phyloP scores from a whole-genome alignment of 2,797 vertebrate species.

The Megalops cyprinoides region DNA sequence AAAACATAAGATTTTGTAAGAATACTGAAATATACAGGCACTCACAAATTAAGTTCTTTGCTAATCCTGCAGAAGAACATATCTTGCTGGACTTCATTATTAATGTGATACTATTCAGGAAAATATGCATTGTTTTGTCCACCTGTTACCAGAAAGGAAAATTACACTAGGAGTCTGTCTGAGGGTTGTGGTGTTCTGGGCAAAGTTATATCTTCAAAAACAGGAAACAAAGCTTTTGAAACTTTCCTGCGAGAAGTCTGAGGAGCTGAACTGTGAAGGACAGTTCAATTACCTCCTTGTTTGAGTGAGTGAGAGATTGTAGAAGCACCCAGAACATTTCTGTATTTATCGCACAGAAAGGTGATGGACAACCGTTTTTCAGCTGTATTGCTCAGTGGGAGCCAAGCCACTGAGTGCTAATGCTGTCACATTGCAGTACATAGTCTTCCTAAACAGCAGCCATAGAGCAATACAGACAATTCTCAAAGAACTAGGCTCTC shows the following conservation, averaged over 20 bases:
- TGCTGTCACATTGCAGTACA: background rate
- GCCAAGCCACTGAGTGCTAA: background rate
- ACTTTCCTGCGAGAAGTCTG: background rate
- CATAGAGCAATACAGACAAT: background rate
- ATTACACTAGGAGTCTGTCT: background rate
- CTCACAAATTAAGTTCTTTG: constrained; percentile 5
- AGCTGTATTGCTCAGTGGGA: background rate
- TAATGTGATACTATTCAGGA: background rate
- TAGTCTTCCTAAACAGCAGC: background rate
- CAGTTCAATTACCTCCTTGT: background rate
- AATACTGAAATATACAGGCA: constrained; percentile 21
- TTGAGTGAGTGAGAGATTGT: background rate
- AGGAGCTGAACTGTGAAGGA: constrained; percentile 2
- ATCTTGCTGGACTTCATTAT: background rate
- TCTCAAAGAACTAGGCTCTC: background rate
- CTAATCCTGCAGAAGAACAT: background rate
- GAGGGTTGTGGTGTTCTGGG: background rate
- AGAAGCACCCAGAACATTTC: background rate
- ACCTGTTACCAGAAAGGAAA: background rate
- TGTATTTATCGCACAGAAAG: background rate
- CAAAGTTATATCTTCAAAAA: no score
- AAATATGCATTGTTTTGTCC: background rate
- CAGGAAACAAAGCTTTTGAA: no score
- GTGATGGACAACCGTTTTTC: background rate
- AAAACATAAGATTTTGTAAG: constrained; percentile 17